A percentile compares a stretch with the other conserved stretches of the same genome.
Evolutionary conservation across 1,140 invertebrate species (phyloP).

Genomic region (Hestina assimilis): DNA sequence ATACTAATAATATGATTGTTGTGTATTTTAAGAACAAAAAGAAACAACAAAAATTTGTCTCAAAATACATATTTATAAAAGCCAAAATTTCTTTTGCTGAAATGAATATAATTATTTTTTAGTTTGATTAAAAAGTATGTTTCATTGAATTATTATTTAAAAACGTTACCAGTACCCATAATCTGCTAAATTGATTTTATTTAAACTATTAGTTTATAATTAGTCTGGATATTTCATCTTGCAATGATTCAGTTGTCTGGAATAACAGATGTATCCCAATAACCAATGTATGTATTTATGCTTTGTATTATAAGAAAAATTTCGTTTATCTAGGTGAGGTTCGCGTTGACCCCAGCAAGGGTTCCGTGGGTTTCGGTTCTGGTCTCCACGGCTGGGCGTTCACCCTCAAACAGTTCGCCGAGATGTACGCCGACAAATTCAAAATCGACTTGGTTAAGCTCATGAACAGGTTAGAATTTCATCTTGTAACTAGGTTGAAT

Average conservation of each 20-base stretch:
- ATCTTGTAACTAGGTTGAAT: not conserved
- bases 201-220: too few relatives aligned
- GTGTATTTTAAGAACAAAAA: not conserved
- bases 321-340: slow-evolving; percentile 83
- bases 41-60: too few relatives aligned
- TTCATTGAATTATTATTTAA: not conserved
- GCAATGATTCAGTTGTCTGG: too few relatives aligned
- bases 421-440: slow-evolving; percentile 99
- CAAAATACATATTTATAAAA: too few relatives aligned
- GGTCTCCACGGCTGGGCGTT: slow-evolving; percentile 99
- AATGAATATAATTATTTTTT: too few relatives aligned
- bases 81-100: too few relatives aligned
- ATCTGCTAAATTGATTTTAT: too few relatives aligned
- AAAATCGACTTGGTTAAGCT: slow-evolving; percentile 98
- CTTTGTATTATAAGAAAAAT: not conserved
- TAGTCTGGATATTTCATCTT: too few relatives aligned
- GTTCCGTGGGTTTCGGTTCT: slow-evolving; percentile 99
- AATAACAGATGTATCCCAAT: too few relatives aligned
- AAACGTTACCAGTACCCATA: too few relatives aligned
- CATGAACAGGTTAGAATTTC: slow-evolving; percentile 87
- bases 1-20: not conserved
- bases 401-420: slow-evolving; percentile 99
- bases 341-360: slow-evolving; percentile 97
- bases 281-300: not conserved
- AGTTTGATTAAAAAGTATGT: too few relatives aligned